Base-by-base conservation (phyloP, 2,797 vertebrate genomes). In the Anabas testudineus region DNA sequence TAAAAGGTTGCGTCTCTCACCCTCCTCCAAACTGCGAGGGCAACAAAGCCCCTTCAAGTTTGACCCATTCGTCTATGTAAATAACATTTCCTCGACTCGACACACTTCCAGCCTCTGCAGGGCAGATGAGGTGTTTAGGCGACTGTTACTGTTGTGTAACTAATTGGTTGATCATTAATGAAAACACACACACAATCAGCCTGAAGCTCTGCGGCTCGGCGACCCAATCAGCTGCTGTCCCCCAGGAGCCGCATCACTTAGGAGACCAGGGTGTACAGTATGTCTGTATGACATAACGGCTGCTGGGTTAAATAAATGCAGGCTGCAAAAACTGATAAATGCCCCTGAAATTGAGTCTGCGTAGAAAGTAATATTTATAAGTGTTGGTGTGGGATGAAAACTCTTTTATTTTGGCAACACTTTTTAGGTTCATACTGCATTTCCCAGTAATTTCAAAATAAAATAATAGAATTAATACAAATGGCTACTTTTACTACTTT, bases 131-230 rank as follows among this genome's bases (percentile, higher is more conserved):
- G 71, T 87, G 84, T 85, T 92, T 91, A 89, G 88, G 71, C n/a
- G 46, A 89, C 72, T 91, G 89, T 93, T 91, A 73, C 82, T 84
- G 43, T 42, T 76, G 81, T 87, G 82, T 85, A 74, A 80, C 90
- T 93, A 92, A 93, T 93, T 91, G 82, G 82, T 74, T 71, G 81
- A 82, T 92, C 90, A 91, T 93, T 92, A 92, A 81, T 61, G 60
- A 91, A 89, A 91, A 92, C 79, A 82, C 56, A 48, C 56, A 48
- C 57, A 60, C 51, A 51, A 61, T 56, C 56, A 37, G 68, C 78
- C 79, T 47, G 65, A 46, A 71, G 72, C 79, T 32, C 83, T 63
- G 60, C 2, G 13, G 65, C 82, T 84, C 66, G 52, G 72, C 14
- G 54, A 90, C 80, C 82, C 82, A 79, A 83, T 88, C 87, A 86